These are phyloP conservation scores for Neelides folsomi DNA, from an alignment of 2,888 invertebrate species.

Conservation along the genomic window DNA sequence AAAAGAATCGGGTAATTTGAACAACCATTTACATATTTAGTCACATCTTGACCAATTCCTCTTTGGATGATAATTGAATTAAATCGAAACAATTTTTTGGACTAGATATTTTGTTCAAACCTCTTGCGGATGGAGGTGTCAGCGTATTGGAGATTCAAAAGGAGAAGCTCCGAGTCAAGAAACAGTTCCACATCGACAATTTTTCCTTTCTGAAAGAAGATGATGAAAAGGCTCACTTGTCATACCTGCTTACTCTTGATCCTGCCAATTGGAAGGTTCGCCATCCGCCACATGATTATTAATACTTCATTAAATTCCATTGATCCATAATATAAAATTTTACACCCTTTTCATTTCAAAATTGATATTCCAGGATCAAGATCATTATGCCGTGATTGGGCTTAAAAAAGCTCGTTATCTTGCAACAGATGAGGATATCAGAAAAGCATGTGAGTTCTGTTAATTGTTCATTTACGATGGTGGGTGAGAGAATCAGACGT, in stretches of 20 bases:
- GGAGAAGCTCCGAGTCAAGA: neutral
- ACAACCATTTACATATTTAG: too few relatives aligned
- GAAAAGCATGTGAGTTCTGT: constrained; percentile 66
- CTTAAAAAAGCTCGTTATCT: constrained; percentile 65
- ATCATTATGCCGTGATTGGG: constrained; percentile 92
- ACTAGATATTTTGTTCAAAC: constrained; percentile 25
- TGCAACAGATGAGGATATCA: constrained; percentile 85
- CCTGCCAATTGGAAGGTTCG: constrained; percentile 84
- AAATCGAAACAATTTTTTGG: too few relatives aligned
- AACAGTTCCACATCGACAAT: constrained; percentile 8
- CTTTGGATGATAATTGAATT: too few relatives aligned
- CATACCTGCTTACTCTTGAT: constrained; percentile 72
- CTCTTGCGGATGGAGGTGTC: constrained; percentile 14
- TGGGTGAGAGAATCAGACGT: too few relatives aligned
- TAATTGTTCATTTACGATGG: too few relatives aligned
- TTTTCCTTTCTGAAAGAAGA: constrained; percentile 21
- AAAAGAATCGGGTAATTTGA: too few relatives aligned
- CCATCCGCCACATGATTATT: neutral
- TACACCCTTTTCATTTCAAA: neutral
- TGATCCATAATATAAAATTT: neutral
- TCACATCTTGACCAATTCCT: too few relatives aligned
- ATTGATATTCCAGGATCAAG: constrained; percentile 53
- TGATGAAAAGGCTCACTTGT: constrained; percentile 54
- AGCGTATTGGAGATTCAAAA: constrained; percentile 8
- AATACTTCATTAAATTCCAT: neutral